Percentiles rank a stretch among this genome's conserved stretches.
phyloP scores from a whole-genome alignment of 2,797 vertebrate genomes.

The Schizopygopsis pylzovi region DNA sequence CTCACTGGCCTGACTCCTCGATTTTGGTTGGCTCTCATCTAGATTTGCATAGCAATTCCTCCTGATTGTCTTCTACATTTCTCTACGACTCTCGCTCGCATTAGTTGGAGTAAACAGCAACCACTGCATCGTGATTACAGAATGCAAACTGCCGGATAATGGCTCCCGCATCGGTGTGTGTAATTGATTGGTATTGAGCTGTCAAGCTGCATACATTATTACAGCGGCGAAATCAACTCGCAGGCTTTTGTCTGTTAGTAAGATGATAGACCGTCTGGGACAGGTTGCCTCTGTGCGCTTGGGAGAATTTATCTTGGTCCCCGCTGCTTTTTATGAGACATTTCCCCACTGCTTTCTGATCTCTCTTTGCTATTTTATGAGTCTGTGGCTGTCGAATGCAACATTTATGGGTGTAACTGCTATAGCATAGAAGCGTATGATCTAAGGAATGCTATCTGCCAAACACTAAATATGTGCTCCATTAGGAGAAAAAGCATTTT shows the following conservation, averaged over 20 bases:
- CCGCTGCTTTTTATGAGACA: constrained; percentile 54
- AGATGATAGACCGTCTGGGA: constrained; percentile 48
- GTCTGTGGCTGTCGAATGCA: constrained; percentile 58
- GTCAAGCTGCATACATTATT: constrained; percentile 58
- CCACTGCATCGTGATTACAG: constrained; percentile 59
- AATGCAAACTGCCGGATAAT: constrained; percentile 60
- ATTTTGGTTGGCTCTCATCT: constrained; percentile 31
- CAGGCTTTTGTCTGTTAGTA: constrained; percentile 53
- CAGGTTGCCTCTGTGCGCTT: constrained; percentile 42
- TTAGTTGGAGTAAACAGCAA: constrained; percentile 57
- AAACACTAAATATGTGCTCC: constrained; percentile 85
- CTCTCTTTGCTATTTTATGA: constrained; percentile 55
- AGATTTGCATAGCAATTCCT: constrained; percentile 47
- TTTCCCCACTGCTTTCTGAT: constrained; percentile 45
- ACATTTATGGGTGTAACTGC: constrained; percentile 60
- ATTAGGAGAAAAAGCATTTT: constrained; percentile 87
- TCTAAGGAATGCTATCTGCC: constrained; percentile 77
- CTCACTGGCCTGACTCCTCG: neutral
- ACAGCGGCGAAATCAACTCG: constrained; percentile 49
- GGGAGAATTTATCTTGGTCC: constrained; percentile 51
- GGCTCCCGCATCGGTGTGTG: constrained; percentile 56
- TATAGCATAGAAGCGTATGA: constrained; percentile 55
- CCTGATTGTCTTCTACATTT: constrained; percentile 51
- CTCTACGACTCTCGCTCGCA: constrained; percentile 54
- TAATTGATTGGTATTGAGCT: constrained; percentile 60